Conservation (phyloP, 2,797 vertebrate species). For the Megalops cyprinoides region DNA sequence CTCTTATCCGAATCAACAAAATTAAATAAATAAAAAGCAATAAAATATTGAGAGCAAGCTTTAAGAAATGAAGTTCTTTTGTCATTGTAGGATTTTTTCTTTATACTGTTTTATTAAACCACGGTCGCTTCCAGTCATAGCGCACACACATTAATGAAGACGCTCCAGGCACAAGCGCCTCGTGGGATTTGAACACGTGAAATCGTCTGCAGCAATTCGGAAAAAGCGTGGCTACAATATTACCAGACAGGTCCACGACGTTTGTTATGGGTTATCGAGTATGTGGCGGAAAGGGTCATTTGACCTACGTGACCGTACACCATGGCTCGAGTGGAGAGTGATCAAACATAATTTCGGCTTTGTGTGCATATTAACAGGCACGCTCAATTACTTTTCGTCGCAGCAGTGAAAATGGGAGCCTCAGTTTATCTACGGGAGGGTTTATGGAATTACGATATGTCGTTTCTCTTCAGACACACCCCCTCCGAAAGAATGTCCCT, state of each 20-base stretch:
- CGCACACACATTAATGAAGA: slow-evolving; percentile 55
- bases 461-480: neutral
- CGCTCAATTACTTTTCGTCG: neutral
- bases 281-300: neutral
- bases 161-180: neutral
- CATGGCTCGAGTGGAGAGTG: neutral
- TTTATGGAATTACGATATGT: neutral
- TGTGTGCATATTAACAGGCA: neutral
- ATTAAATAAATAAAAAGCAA: slow-evolving; percentile 20
- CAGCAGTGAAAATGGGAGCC: neutral
- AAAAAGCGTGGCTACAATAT: neutral
- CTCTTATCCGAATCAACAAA: slow-evolving; percentile 55
- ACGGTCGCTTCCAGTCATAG: slow-evolving; percentile 55
- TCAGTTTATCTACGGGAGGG: neutral
- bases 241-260: neutral
- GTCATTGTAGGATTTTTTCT: slow-evolving; percentile 54
- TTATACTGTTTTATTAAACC: slow-evolving; percentile 65
- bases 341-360: neutral
- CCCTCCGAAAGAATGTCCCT: neutral
- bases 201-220: neutral
- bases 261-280: neutral
- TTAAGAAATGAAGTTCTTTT: slow-evolving; percentile 41
- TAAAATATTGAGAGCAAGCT: slow-evolving; percentile 23
- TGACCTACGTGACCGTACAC: neutral
- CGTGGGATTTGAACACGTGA: slow-evolving; percentile 24